A percentile compares a stretch with the other conserved stretches of the same genome.
These are phyloP conservation scores for Phrynosoma blainvillii DNA, from an alignment of 2,113 vertebrate genomes.

Conservation along the genomic window DNA sequence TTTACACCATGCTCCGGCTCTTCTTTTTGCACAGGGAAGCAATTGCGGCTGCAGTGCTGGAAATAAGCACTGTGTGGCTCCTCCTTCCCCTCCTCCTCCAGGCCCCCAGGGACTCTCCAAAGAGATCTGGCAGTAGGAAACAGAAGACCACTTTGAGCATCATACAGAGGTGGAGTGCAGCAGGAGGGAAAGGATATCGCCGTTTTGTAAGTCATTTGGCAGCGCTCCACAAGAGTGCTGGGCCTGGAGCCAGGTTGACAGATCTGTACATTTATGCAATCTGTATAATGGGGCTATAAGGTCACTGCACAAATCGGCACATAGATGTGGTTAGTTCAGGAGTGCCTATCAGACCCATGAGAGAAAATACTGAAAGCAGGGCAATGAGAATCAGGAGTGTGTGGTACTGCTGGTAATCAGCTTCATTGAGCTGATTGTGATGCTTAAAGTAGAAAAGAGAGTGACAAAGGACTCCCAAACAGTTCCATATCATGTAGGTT, in stretches of 20 bases:
- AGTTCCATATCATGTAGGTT: not conserved
- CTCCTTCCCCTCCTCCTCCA: constrained; percentile 31
- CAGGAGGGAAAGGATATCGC: not conserved
- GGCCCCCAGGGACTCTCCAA: not conserved
- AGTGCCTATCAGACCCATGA: not conserved
- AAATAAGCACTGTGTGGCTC: rapidly evolving
- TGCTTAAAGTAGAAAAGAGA: constrained; percentile 11
- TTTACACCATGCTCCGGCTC: rapidly evolving
- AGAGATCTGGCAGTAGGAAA: not conserved
- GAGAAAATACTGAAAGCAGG: not conserved
- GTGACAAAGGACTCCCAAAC: not conserved
- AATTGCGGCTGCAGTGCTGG: constrained; percentile 9
- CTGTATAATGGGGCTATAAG: not conserved
- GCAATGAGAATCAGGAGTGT: not conserved
- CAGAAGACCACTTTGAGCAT: not conserved
- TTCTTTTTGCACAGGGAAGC: constrained; percentile 41
- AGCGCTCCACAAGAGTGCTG: rapidly evolving
- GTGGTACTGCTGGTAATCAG: not conserved
- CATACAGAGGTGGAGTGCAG: not conserved
- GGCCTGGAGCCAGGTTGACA: not conserved
- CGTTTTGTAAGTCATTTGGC: not conserved
- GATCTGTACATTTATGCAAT: not conserved
- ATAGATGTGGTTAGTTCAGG: not conserved
- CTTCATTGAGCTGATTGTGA: rapidly evolving
- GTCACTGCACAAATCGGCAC: rapidly evolving